Evolutionary conservation across 53 echinoderm and acorn worm species (phyloP), one percentile per base, ranked within the genome.

Genomic region (Patiria pectinifera): DNA sequence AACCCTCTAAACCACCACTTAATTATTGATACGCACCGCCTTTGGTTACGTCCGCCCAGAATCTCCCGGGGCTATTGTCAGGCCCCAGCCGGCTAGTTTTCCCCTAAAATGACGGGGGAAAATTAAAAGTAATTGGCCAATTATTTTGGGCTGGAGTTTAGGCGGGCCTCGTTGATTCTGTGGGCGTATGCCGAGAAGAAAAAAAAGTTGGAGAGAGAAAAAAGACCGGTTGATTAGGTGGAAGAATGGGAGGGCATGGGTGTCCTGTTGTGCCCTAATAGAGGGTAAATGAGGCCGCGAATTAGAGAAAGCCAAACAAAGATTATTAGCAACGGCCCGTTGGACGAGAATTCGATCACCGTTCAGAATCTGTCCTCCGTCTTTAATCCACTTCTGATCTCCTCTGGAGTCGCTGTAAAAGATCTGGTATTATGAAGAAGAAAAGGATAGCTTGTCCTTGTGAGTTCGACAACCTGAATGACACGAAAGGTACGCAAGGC

Each of bases 91-190:
- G 87, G 87, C 26, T 75, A 78, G 47, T 87, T 87, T 74, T 74
- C 76, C 59, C 87, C 49, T 60, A 62, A 87, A 87, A 60, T 87
- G 87, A 77, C 87, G 47, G 77, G 78, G 74, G 0, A 78, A 87
- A 87, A 77, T 87, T 76, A 77, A 71, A 60, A 87, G 87, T 78
- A 87, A 87, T 87, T 87, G 87, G 78, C 48, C 87, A 77, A 87
- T 87, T 87, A 87, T 87, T 87, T 87, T 11, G 76, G 75, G 86
- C 75, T 75, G 86, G 86, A 78, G 47, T 87, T 71, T 61, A 78
- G 87, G 72, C 16, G 8, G 78, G 60, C 22, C 66, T 15, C 19
- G 74, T 9, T 74, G 74, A 23, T 74, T 74, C 74, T 3, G 10
- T 16, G 21, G 74, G 74, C 74, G 74, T 74, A 6, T 74, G 22